These are phyloP conservation scores for Spodoptera litura DNA, from an alignment of 1,140 invertebrate species.

Conservation along the genomic window DNA sequence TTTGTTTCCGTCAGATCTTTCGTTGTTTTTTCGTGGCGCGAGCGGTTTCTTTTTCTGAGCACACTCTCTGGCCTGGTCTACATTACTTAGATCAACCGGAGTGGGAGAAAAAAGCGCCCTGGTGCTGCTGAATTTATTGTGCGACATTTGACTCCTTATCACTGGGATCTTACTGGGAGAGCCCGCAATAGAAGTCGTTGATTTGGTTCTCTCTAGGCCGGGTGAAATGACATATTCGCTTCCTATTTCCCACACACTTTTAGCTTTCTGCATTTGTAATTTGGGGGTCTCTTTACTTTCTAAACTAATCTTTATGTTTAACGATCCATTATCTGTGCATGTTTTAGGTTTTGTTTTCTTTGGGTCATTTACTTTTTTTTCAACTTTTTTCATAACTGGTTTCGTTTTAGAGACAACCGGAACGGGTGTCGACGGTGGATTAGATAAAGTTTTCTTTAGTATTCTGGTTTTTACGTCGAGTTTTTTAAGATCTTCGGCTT, in stretches of 20 bases:
- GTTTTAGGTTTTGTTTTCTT: constrained; percentile 78
- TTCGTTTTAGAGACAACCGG: constrained; percentile 77
- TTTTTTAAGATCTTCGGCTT: constrained; percentile 81
- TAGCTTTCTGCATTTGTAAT: constrained; percentile 85
- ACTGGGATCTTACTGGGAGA: constrained; percentile 87
- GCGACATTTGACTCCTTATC: constrained; percentile 83
- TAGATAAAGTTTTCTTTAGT: constrained; percentile 84
- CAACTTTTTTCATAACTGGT: constrained; percentile 73
- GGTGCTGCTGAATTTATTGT: constrained; percentile 81
- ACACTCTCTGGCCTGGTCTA: constrained; percentile 86
- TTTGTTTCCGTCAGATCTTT: constrained; percentile 74
- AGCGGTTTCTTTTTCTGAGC: constrained; percentile 82
- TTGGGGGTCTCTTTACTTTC: constrained; percentile 71
- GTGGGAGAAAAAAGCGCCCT: constrained; percentile 85
- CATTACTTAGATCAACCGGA: constrained; percentile 85
- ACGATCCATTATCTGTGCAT: constrained; percentile 63
- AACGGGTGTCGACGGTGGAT: constrained; percentile 82
- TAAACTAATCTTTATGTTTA: constrained; percentile 61
- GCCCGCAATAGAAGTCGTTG: constrained; percentile 85
- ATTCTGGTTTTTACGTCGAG: constrained; percentile 86
- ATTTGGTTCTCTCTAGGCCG: constrained; percentile 82
- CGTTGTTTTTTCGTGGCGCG: constrained; percentile 69
- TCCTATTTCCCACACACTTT: constrained; percentile 86
- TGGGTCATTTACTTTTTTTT: constrained; percentile 76
- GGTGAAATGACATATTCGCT: constrained; percentile 72